These are phyloP conservation scores for Stomatorhinus walkeri DNA, from an alignment of 2,797 vertebrate species.

Conservation along the genomic window DNA sequence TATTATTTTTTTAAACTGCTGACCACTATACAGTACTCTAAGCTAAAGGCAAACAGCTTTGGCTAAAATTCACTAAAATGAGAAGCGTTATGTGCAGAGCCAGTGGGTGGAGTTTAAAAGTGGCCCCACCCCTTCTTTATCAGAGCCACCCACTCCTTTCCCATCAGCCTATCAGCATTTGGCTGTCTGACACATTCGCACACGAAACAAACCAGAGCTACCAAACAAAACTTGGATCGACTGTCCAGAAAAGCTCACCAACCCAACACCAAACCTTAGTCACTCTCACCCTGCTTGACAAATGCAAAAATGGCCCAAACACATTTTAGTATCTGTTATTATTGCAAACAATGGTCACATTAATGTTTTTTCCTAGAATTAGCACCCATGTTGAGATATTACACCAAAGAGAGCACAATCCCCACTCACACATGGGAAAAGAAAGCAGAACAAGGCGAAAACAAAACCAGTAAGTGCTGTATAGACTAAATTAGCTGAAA, in stretches of 20 bases:
- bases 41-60: neutral
- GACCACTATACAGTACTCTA: neutral
- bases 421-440: neutral
- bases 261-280: neutral
- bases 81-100: neutral
- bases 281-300: neutral
- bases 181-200: neutral
- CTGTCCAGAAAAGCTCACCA: neutral
- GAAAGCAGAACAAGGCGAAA: neutral
- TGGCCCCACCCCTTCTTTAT: neutral
- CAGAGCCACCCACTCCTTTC: neutral
- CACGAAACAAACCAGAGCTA: neutral
- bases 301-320: neutral
- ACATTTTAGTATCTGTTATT: slow-evolving; percentile 13
- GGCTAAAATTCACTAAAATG: slow-evolving; percentile 4
- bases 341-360: slow-evolving; percentile 27
- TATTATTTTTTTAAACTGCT: neutral
- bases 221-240: neutral
- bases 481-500: slow-evolving; percentile 14
- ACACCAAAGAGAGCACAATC: neutral
- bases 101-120: neutral
- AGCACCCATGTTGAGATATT: slow-evolving; percentile 52
- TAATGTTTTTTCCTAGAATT: slow-evolving; percentile 61
- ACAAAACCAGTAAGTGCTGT: neutral
- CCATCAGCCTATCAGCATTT: neutral